Base-by-base conservation (phyloP, 2,888 invertebrate genomes). In the Ferrisia virgata region DNA sequence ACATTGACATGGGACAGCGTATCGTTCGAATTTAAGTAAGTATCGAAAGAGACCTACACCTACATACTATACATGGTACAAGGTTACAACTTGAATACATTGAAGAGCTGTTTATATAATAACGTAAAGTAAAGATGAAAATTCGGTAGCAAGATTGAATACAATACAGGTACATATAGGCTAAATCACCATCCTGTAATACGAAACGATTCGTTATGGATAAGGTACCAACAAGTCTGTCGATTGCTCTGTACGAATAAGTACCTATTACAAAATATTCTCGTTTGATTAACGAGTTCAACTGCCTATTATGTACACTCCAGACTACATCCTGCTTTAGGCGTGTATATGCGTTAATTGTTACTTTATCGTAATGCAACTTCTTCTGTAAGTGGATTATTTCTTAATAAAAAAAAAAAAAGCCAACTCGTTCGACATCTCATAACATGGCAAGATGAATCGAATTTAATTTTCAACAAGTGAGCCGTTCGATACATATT, bases 241-340 rank as follows among this genome's bases (percentile, higher is more conserved):
- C 72, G 72, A 76, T 76, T 76, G 36, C n/a, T n/a, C n/a, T n/a
- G 5, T 36, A 76, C 36, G 18, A 76, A 64, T 28, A 64, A n/a
- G 80, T 58, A n/a, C n/a, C n/a, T n/a, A 58, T 81, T 81, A 81
- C 58, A 64, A 81, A 81, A 81, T 47, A 79, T 53, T 53, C 47
- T 81, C 25, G 47, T 53, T 53, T 36, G 81, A 81, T 81, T 47
- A 81, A 81, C 81, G 81, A 81, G 81, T 81, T 81, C 81, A 81
- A 81, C 81, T 81, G 81, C 81, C 81, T 81, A 33, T 81, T 81
- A 81, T 81, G 81, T 81, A 81, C 81, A 28, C 28, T 64, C n/a
- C 36, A 53, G 53, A 53, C 76, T 33, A 81, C 53, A 81, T 81
- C 81, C 81, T 81, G 81, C 81, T 81, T 81, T 58, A 64, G 81